Conservation (phyloP, 2,113 vertebrate genomes). For the Cyprinodon variegatus region DNA sequence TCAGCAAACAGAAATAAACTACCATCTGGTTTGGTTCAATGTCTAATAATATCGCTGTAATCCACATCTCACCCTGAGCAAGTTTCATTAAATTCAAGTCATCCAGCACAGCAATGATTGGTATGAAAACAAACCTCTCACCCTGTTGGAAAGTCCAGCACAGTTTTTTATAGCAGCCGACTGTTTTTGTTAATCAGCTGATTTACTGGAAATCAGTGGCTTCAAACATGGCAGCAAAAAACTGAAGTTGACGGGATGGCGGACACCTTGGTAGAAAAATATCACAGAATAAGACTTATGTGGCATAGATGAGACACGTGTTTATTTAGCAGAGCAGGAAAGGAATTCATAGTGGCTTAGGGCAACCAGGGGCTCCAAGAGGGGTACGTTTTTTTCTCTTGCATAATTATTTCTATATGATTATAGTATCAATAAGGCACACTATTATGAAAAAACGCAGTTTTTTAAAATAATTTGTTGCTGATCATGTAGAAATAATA, state of each 20-base stretch:
- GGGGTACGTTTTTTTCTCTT: too few relatives aligned
- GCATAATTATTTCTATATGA: too few relatives aligned
- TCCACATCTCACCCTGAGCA: background rate
- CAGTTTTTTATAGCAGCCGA: too few relatives aligned
- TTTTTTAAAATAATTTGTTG: too few relatives aligned
- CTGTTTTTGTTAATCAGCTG: background rate
- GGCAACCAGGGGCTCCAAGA: too few relatives aligned
- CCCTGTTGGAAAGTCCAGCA: background rate
- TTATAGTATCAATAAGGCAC: too few relatives aligned
- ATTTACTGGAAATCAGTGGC: background rate
- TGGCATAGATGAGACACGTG: background rate
- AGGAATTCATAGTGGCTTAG: too few relatives aligned
- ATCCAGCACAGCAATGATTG: background rate
- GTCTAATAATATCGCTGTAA: fast-evolving
- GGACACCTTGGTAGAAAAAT: background rate
- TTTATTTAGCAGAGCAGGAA: background rate
- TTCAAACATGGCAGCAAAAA: background rate
- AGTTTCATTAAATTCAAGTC: background rate
- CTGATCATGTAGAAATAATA: too few relatives aligned
- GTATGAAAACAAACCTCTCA: background rate
- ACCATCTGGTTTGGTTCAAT: background rate
- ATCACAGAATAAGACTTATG: background rate
- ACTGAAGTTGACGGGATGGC: background rate
- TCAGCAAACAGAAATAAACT: background rate
- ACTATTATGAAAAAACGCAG: too few relatives aligned